These are phyloP conservation scores for Hiodon tergisus DNA, from an alignment of 2,113 vertebrate species.

Conservation along the genomic window DNA sequence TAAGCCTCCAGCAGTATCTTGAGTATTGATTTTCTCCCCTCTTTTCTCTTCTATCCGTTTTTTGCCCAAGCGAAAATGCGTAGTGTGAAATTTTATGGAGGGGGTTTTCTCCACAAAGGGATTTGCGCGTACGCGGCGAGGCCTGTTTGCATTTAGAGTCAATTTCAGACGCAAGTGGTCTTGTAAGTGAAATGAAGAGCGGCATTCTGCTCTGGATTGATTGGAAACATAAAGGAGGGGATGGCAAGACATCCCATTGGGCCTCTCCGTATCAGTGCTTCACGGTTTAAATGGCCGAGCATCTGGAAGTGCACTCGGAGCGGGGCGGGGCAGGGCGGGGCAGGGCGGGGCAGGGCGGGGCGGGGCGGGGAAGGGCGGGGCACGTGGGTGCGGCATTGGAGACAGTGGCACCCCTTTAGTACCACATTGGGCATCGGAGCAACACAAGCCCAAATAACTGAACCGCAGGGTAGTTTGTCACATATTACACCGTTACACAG, in stretches of 20 bases:
- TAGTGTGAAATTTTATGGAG: constrained; percentile 59
- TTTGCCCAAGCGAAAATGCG: constrained; percentile 57
- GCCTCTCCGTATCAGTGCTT: constrained; percentile 44
- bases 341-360: too few species aligned
- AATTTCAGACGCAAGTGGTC: constrained; percentile 59
- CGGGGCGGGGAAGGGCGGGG: too few species aligned
- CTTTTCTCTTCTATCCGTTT: constrained; percentile 39
- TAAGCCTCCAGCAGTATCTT: constrained; percentile 66
- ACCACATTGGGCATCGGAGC: too few species aligned
- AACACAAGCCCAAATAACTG: too few species aligned
- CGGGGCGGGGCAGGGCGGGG: too few species aligned
- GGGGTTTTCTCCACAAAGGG: constrained; percentile 40
- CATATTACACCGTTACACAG: too few species aligned
- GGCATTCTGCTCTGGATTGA: constrained; percentile 45
- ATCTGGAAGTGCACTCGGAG: too few species aligned
- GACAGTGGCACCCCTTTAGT: too few species aligned
- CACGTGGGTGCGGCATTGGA: too few species aligned
- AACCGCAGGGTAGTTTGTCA: too few species aligned
- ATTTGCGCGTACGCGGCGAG: constrained; percentile 46
- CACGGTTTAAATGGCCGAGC: neutral
- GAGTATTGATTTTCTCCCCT: constrained; percentile 61
- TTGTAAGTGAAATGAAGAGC: constrained; percentile 44
- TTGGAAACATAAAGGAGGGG: constrained; percentile 42
- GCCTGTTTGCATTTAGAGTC: constrained; percentile 62
- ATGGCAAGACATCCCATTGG: constrained; percentile 38